Base-by-base conservation (phyloP, 2,797 vertebrate species). In the Lateolabrax maculatus region DNA sequence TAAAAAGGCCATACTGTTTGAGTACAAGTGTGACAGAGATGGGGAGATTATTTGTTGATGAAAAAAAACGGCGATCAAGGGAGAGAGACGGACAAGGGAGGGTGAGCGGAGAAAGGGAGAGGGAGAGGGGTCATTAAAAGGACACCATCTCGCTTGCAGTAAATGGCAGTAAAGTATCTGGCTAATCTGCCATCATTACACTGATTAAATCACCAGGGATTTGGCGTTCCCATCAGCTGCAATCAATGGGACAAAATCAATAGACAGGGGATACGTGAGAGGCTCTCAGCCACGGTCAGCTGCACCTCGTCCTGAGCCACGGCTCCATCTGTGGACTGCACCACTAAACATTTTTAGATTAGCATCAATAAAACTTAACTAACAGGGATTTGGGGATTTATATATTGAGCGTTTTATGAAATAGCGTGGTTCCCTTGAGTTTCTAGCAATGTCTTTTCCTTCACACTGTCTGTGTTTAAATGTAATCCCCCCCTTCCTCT, bases 191-290 rank as follows among this genome's bases (percentile, higher is more conserved):
- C 91, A 49, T 94, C 93, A 95, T 95, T 95, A 94, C 85, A 56
- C 91, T 96, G 94, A 96, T 96, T 96, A 95, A 95, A 95, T 95
- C 95, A 94, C 93, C 65, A 61, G 94, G 92, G 93, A 95, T 95
- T 90, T 91, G 90, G 83, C 77, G 74, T 94, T 93, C 89, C 93
- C 93, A 93, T 95, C 94, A 95, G 88, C 92, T 93, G 91, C 91
- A 91, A 95, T 96, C 95, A 94, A 94, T 96, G 93, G 69, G 85
- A 84, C 81, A 36, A 91, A 92, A 95, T 95, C 95, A 95, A 95
- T 95, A 93, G 92, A 87, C 87, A 87, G 87, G 88, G 67, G 72
- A 93, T 93, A 90, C 78, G 65, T 83, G 84, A 91, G 92, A 88
- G 84, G 85, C 90, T 91, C 84, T 87, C 66, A 83, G 80, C 74